Evolutionary conservation across 2,797 vertebrate genomes (phyloP), one percentile per base, ranked within the genome.

Genomic region (Neomorphus geoffroyi): DNA sequence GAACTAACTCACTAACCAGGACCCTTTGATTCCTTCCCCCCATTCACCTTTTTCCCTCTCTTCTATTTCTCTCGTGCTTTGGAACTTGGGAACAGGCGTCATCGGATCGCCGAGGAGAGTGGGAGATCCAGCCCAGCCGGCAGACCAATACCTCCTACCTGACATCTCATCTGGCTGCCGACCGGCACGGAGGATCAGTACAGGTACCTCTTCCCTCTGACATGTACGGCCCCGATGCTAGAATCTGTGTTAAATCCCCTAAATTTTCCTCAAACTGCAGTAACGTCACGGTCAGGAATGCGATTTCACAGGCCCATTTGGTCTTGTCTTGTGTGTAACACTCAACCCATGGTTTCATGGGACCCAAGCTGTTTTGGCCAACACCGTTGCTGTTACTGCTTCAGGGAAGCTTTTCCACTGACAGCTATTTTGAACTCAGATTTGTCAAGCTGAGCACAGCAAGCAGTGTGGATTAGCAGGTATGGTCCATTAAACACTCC

Each of bases 111-210:
- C 98, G 99, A 98, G 99, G 99, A 98, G 99, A 99, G 74, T 99
- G 99, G 99, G 99, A 99, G 97, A 98, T 99, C 96, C 99, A 99
- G 97, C 99, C 99, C 56, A 98, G 98, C 98, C 98, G 99, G 92
- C 99, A 99, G 98, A 98, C 99, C 97, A 99, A 99, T 98, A 98
- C 99, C 98, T 99, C 99, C 71, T 99, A 99, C 98, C 97, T 99
- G 98, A 98, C 99, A 97, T 99, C 99, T 98, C 99, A 99, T 97
- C 98, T 99, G 98, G 98, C 99, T 96, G 98, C 99, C 92, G 99
- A 99, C 97, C 99, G 99, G 98, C 99, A 99, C 92, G 99, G 99
- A 98, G 99, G 99, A 98, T 99, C 99, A 97, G 99, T 99, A 88
- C 99, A 99, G 99, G 99, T 99, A 98, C 89, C 90, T 94, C 57